These are phyloP conservation scores for Ploceus nigricollis DNA, from an alignment of 2,113 vertebrate species.

Conservation along the genomic window DNA sequence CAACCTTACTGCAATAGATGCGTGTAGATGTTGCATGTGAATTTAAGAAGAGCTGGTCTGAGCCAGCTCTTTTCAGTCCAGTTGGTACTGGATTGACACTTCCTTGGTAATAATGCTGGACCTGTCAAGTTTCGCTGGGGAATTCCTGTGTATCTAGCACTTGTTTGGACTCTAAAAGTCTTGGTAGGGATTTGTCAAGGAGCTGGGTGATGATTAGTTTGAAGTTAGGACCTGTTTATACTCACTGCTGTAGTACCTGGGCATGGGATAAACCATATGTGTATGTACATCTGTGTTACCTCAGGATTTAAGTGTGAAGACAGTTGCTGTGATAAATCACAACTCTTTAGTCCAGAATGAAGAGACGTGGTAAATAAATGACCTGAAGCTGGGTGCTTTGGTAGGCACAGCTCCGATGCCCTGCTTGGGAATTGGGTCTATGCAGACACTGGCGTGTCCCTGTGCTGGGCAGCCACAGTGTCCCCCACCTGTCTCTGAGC, in stretches of 20 bases:
- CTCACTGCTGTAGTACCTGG: neutral
- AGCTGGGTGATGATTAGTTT: neutral
- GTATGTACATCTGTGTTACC: accelerated
- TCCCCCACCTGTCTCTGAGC: neutral
- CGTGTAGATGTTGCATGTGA: accelerated
- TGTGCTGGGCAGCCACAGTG: neutral
- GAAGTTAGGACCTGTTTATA: accelerated
- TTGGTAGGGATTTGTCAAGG: neutral
- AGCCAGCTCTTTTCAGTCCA: neutral
- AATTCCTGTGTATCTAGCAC: neutral
- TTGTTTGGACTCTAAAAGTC: neutral
- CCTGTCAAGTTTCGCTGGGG: neutral
- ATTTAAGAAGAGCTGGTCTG: neutral
- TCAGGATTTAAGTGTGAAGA: neutral
- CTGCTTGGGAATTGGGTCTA: neutral
- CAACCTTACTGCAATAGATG: too few relatives aligned
- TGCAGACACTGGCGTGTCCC: accelerated
- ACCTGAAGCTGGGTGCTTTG: neutral
- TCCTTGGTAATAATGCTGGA: neutral
- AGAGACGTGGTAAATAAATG: neutral
- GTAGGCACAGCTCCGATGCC: neutral
- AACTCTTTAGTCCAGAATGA: neutral
- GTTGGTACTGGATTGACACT: neutral
- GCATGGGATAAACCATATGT: accelerated
- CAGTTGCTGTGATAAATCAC: neutral